These are phyloP conservation scores for Brenthis daphne DNA, from an alignment of 2,888 invertebrate genomes.

Conservation along the genomic window DNA sequence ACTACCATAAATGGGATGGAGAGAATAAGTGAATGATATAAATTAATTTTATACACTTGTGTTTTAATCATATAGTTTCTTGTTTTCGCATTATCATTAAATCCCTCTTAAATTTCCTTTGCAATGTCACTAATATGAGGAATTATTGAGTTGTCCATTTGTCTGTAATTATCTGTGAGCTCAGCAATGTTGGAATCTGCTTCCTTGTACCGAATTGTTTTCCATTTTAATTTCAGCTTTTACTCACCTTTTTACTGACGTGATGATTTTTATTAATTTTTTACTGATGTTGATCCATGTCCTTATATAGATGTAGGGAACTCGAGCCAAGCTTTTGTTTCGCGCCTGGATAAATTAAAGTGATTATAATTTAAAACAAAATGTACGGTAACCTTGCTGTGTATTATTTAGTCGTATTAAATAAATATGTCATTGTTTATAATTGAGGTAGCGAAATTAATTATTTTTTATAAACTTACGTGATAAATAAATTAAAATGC, in stretches of 20 bases:
- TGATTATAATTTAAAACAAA: no score
- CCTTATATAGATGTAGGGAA: no score
- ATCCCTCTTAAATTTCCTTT: slow-evolving; percentile 5
- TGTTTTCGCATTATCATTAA: slow-evolving; percentile 17
- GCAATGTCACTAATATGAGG: slow-evolving; percentile 1
- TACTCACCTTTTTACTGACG: neutral
- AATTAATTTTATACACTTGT: slow-evolving; percentile 1
- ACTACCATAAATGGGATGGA: neutral
- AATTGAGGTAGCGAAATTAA: no score
- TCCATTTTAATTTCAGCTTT: neutral
- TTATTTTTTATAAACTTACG: no score
- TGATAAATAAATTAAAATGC: no score
- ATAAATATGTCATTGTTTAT: no score
- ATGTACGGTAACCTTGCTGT: no score
- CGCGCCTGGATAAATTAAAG: no score
- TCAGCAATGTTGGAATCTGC: slow-evolving; percentile 7
- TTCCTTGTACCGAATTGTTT: slow-evolving; percentile 13
- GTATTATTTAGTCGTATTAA: no score
- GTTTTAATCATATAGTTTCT: slow-evolving; percentile 10
- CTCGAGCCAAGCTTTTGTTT: no score
- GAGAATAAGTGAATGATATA: slow-evolving; percentile 7
- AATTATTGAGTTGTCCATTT: slow-evolving; percentile 3
- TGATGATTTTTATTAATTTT: no score
- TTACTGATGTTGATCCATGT: no score
- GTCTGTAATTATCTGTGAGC: slow-evolving; percentile 14